Evolutionary conservation across 2,113 vertebrate species (phyloP).

Genomic region (Brachypteracias leptosomus): DNA sequence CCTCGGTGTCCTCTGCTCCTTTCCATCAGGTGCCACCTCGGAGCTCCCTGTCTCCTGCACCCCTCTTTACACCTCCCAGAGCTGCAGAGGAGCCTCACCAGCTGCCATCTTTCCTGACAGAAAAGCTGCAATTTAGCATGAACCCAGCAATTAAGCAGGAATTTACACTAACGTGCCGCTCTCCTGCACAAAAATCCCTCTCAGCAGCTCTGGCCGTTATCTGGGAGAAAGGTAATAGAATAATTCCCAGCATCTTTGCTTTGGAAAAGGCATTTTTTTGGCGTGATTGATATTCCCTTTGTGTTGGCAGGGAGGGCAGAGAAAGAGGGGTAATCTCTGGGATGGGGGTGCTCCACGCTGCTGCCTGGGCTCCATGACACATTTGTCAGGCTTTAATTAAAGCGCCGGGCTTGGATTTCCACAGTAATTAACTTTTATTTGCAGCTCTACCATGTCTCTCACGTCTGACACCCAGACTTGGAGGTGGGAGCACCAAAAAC

Average conservation of each 20-base stretch:
- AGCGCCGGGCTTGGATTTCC: constrained; percentile 38
- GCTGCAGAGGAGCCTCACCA: background rate
- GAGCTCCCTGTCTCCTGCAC: background rate
- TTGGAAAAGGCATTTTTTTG: constrained; percentile 45
- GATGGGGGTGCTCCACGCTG: constrained; percentile 27
- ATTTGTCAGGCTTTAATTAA: constrained; percentile 70
- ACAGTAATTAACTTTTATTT: constrained; percentile 69
- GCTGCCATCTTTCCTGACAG: constrained; percentile 33
- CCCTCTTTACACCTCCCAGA: background rate
- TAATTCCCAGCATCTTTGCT: constrained; percentile 56
- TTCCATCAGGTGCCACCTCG: background rate
- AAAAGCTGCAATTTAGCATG: constrained; percentile 56
- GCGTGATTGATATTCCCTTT: constrained; percentile 57
- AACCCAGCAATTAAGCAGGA: constrained; percentile 60
- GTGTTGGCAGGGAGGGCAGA: constrained; percentile 44
- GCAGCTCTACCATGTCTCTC: constrained; percentile 25
- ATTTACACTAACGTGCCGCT: constrained; percentile 4
- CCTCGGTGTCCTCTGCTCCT: background rate
- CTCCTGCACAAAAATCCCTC: constrained; percentile 38
- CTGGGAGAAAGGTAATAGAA: constrained; percentile 25
- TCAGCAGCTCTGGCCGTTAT: constrained; percentile 36
- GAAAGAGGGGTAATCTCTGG: constrained; percentile 58
- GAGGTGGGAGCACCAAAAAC: constrained; percentile 1
- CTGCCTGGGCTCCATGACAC: constrained; percentile 32
- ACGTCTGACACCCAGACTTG: constrained; percentile 42